Base-by-base conservation (phyloP, 2,888 invertebrate species). In the Deilephila porcellus region DNA sequence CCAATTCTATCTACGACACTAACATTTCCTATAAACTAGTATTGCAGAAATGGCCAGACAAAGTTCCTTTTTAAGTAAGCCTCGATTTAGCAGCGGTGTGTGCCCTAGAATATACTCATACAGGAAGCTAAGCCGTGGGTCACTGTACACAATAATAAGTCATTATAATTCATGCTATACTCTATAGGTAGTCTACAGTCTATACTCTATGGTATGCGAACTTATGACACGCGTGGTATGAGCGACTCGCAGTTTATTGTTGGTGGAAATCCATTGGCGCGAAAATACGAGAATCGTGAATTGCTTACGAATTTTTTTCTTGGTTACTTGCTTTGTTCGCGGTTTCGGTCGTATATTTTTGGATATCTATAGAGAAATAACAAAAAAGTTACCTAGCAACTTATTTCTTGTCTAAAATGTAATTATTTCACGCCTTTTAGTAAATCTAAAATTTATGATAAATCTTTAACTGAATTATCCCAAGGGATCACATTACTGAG, bases 71-170 rank as follows among this genome's bases (percentile, higher is more conserved):
- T 4, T 56, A 19, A 19, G 53, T 56, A 56, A 56, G 53, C 0
- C 19, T 56, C 17, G 14, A 29, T 29, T 29, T 20, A 14, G 14
- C 45, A 67, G 52, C 67, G 64, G 45, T 37, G 17, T 32, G 17
- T 32, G 32, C 25, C 53, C 45, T 52, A 52, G 67, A 45, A 52
- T 25, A 67, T 67, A 64, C 25, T 32, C 32, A 32, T 34, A 67
- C 45, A 67, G 67, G 67, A 67, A 67, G 67, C 45, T 52, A 4
- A 67, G 45, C 45, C 14, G 37, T 25, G 45, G 67, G 67, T 67
- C 67, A 67, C 45, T 67, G 67, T 67, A 67, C 67, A 67, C 67
- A 67, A 67, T 67, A 67, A 11, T 67, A 67, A 64, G 37, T 67
- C 45, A 67, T 67, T 45, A 25, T 67, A 45, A 67, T 67, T 45